Evolutionary conservation across 2,888 invertebrate genomes (phyloP).

Genomic region (Rapana venosa): DNA sequence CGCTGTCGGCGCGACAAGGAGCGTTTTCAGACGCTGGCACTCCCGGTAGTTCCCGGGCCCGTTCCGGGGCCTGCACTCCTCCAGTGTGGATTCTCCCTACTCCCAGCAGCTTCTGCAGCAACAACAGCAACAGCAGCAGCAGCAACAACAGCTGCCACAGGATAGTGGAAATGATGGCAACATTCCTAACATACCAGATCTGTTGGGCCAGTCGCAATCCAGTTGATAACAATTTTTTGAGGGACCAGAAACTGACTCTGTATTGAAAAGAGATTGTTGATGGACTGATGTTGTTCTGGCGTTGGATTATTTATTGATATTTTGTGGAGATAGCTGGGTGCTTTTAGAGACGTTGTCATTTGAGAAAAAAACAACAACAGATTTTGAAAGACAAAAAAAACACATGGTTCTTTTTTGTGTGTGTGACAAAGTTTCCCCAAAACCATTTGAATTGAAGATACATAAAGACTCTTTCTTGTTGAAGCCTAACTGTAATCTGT

Average conservation of each 20-base stretch:
- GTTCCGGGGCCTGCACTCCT: conserved; percentile 21
- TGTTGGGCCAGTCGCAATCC: background rate
- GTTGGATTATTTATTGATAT: background rate
- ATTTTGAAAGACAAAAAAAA: background rate
- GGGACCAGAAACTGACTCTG: background rate
- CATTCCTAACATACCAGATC: conserved; percentile 37
- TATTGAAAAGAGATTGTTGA: no score
- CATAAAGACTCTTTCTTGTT: background rate
- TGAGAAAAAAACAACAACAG: no score
- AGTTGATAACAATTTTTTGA: background rate
- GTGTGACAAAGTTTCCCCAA: background rate
- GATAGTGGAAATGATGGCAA: conserved; percentile 8
- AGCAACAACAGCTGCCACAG: background rate
- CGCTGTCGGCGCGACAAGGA: conserved; percentile 33
- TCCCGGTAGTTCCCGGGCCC: conserved; percentile 1
- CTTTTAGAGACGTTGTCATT: background rate
- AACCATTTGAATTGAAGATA: background rate
- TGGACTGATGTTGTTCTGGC: background rate
- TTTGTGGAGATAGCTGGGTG: background rate
- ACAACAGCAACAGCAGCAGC: background rate
- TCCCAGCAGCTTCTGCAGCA: background rate
- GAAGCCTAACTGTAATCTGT: background rate
- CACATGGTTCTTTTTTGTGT: background rate
- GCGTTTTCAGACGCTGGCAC: conserved; percentile 35
- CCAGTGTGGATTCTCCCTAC: conserved; percentile 35